These are phyloP conservation scores for Salvelinus namaycush DNA, from an alignment of 2,113 vertebrate species.

Conservation along the genomic window DNA sequence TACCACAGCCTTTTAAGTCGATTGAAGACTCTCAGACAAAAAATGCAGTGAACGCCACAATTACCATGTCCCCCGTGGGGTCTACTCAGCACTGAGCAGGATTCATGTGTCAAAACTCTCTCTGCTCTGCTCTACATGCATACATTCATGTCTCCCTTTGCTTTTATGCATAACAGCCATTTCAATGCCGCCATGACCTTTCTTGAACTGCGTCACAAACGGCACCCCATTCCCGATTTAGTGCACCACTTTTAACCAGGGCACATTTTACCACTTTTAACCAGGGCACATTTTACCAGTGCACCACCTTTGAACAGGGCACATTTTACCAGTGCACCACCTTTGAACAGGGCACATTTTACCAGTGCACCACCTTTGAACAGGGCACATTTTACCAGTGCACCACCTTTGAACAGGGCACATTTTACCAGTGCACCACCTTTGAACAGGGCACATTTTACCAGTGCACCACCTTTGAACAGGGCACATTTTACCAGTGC, in stretches of 20 bases:
- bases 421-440: neutral
- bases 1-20: conserved; percentile 20
- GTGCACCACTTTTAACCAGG: too few species aligned
- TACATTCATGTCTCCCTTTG: neutral
- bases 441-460: neutral
- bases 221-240: too few species aligned
- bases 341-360: too few species aligned
- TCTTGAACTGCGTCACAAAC: neutral
- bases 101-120: conserved; percentile 15
- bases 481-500: neutral
- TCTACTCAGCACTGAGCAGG: conserved; percentile 2
- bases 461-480: too few species aligned
- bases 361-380: neutral
- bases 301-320: too few species aligned
- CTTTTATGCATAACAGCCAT: conserved; percentile 23
- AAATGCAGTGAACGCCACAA: conserved; percentile 14
- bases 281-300: neutral
- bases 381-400: neutral
- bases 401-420: too few species aligned
- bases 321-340: neutral
- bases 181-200: conserved; percentile 33
- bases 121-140: conserved; percentile 3
- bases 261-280: neutral
- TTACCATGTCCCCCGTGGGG: conserved; percentile 33
- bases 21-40: conserved; percentile 23